Evolutionary conservation across 2,113 vertebrate species (phyloP), one percentile per base, ranked within the genome.

Genomic region (Paralichthys olivaceus): DNA sequence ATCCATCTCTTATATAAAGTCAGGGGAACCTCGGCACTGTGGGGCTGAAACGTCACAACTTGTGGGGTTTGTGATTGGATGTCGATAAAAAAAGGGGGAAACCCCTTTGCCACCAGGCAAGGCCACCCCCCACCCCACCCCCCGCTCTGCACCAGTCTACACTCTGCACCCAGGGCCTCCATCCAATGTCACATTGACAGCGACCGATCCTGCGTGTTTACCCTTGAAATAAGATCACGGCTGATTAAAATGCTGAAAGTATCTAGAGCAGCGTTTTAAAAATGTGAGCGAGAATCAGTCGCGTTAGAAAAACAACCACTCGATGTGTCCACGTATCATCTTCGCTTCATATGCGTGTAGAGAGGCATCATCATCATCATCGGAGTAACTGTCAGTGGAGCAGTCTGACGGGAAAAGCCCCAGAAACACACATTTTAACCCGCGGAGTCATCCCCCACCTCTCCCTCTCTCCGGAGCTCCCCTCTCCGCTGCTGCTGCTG

Each of bases 31-130:
- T 89, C 86, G 45, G 73, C 69, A 54, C 55, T 26, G 11, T 69
- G 49, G 4, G 72, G 15, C 34, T 26, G 12, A 6, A 68, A 66
- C 86, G 88, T 90, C 90, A 91, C 54, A 40, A 26, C 20, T 25
- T 62, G 51, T n/a, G 0, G 60, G 79, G 77, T 34, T 56, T 78
- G 56, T 88, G 82, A 91, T 91, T 93, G 90, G 88, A 43, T 79
- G 79, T 69, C 67, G 70, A 89, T 84, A 62, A 80, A 43, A 37
- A 19, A 40, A 40, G 59, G 68, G 77, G 90, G 77, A 73, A 91
- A 88, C 65, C 84, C 89, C 77, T 64, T 56, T 32, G 45, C 74
- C 69, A 79, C 25, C 26, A 43, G 54, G 23, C 29, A 37, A 65
- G 82, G 76, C 57, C 73, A 77, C 81, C 71, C 84, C 26, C 26